Base-by-base conservation (phyloP, 2,888 invertebrate genomes). In the Temnothorax rugatulus region DNA sequence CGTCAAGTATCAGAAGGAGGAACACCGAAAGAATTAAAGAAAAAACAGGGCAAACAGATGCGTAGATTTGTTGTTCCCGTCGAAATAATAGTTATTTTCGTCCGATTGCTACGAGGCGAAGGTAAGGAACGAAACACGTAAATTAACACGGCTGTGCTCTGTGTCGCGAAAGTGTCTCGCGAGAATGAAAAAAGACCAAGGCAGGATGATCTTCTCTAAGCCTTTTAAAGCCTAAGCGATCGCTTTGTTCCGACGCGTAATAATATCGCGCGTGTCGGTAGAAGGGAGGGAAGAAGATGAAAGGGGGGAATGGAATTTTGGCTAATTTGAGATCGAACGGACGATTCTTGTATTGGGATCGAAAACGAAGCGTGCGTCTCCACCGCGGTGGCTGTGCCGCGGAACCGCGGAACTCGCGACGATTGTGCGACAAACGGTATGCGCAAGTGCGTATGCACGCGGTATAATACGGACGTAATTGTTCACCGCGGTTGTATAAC, bases 401-500 rank as follows among this genome's bases (percentile, higher is more conserved):
- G 47, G 4, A 47, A 50, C 4, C 18, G 29, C 29, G 57, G n/a
- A 21, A 13, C 25, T 66, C 66, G 61, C 68, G 68, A 25, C 82
- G 85, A 73, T 91, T 91, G 89, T 88, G 34, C 7, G 34, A 34
- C 7, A 34, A 34, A 7, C 34, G 34, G 34, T 34, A 34, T 34
- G 34, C 34, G 0, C 5, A 34, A 34, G 34, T 34, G 88, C 64
- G 41, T 83, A 82, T n/a, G n/a, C 69, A 89, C 90, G 89, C 90
- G 88, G 92, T 92, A 34, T 34, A 34, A 89, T 92, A 90, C 92
- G 92, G 90, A 91, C 88, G 91, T 92, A 91, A 92, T 92, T 92
- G 91, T 91, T 92, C 82, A 89, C 84, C 90, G 90, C 84, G 84
- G 90, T 92, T 91, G 91, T 92, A 90, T 88, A 92, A 93, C 88